Conservation (phyloP, 2,797 vertebrate species). For the Remorina albescens region DNA sequence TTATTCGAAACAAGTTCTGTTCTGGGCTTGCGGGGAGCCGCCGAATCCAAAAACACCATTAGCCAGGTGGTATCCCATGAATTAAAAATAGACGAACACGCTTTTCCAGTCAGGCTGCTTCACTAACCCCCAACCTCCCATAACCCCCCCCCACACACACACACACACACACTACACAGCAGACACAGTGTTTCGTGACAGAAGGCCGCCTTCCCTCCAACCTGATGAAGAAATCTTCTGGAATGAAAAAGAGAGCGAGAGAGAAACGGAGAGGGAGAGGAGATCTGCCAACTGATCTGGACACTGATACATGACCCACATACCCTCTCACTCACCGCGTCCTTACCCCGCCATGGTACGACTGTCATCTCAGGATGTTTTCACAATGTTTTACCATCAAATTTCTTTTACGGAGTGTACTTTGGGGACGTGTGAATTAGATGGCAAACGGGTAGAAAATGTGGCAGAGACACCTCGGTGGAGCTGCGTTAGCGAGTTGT, state of each 20-base stretch:
- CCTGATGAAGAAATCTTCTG: slow-evolving; percentile 71
- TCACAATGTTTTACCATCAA: slow-evolving; percentile 83
- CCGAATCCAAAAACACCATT: slow-evolving; percentile 96
- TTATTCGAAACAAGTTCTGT: slow-evolving; percentile 81
- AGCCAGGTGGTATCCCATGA: slow-evolving; percentile 93
- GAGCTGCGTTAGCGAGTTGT: slow-evolving; percentile 84
- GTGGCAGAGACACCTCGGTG: slow-evolving; percentile 79
- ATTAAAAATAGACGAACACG: slow-evolving; percentile 98
- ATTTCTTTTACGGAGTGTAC: slow-evolving; percentile 69
- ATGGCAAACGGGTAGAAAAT: slow-evolving; percentile 80
- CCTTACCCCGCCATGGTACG: slow-evolving; percentile 49
- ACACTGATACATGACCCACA: slow-evolving; percentile 73
- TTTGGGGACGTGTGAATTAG: slow-evolving; percentile 86
- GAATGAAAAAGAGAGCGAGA: slow-evolving; percentile 43
- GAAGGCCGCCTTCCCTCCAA: slow-evolving; percentile 64
- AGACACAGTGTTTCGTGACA: slow-evolving; percentile 66
- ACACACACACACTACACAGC: slow-evolving; percentile 27
- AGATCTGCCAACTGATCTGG: slow-evolving; percentile 68
- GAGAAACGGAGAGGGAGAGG: neutral
- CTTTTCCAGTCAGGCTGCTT: slow-evolving; percentile 91
- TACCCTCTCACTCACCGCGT: slow-evolving; percentile 39
- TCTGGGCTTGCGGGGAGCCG: slow-evolving; percentile 73
- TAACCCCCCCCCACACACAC: no score
- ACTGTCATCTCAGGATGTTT: slow-evolving; percentile 79
- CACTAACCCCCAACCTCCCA: slow-evolving; percentile 22